These are phyloP conservation scores for Petaurus breviceps DNA, from an alignment of 2,113 vertebrate species.

Conservation along the genomic window DNA sequence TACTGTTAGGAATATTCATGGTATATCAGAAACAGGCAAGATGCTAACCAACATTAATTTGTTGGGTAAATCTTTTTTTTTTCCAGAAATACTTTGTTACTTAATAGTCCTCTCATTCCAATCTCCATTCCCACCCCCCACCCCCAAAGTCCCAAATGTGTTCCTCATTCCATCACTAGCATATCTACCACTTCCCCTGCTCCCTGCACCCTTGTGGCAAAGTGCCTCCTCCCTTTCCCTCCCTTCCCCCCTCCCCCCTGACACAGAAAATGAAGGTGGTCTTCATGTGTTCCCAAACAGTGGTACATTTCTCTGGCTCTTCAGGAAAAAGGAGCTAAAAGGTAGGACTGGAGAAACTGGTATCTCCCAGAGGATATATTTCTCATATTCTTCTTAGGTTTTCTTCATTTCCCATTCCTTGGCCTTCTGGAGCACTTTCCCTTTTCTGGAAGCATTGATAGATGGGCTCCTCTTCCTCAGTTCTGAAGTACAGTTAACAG, in stretches of 20 bases:
- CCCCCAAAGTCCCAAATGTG: neutral
- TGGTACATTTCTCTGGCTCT: conserved; percentile 39
- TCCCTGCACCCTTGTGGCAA: neutral
- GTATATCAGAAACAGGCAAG: conserved; percentile 25
- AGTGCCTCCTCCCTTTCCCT: neutral
- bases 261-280: conserved; percentile 53
- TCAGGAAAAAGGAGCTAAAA: conserved; percentile 46
- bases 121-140: neutral
- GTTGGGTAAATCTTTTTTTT: no score
- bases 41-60: conserved; percentile 15
- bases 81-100: conserved; percentile 34
- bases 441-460: conserved; percentile 89
- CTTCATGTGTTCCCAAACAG: conserved; percentile 44
- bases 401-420: conserved; percentile 94
- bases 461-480: conserved; percentile 92
- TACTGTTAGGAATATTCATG: conserved; percentile 18
- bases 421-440: conserved; percentile 95
- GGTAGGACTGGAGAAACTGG: conserved; percentile 30
- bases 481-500: conserved; percentile 93
- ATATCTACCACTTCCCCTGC: neutral
- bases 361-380: conserved; percentile 54
- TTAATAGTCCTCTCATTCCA: neutral
- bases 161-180: conserved; percentile 24
- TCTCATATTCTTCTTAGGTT: conserved; percentile 81
- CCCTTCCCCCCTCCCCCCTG: conserved; percentile 40